Evolutionary conservation across 2,888 invertebrate genomes (phyloP).

Genomic region (Mesodorylaimus sp.): DNA sequence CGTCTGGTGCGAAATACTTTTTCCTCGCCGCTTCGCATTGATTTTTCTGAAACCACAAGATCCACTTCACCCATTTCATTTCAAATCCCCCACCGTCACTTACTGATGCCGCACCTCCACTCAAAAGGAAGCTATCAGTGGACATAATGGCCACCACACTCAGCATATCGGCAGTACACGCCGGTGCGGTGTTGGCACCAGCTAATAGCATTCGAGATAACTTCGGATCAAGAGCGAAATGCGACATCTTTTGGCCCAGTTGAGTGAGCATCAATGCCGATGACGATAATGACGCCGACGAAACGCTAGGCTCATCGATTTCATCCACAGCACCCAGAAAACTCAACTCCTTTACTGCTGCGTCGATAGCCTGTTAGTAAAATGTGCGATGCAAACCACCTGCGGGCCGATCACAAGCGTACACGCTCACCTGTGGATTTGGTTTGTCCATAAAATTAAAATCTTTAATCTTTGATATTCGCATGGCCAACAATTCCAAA

Average conservation of each 20-base stretch:
- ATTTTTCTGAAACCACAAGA: no score
- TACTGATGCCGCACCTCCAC: no score
- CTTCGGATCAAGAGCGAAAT: conserved; percentile 76
- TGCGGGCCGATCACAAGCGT: no score
- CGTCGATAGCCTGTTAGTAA: conserved; percentile 4
- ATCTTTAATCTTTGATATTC: conserved; percentile 51
- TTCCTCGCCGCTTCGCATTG: no score
- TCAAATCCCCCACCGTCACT: no score
- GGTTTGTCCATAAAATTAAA: conserved; percentile 85
- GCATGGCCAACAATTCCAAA: conserved; percentile 62
- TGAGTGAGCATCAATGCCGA: conserved; percentile 43
- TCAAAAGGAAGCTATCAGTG: conserved; percentile 52
- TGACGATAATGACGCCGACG: no score
- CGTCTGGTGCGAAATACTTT: no score
- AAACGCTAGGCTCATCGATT: no score
- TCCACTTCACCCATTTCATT: no score
- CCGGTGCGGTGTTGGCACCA: conserved; percentile 14
- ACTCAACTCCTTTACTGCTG: conserved; percentile 35
- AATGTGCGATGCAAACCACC: no score
- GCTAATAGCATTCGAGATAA: conserved; percentile 39
- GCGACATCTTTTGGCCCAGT: conserved; percentile 63
- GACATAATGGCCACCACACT: conserved; percentile 70
- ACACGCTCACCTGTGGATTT: conserved; percentile 43
- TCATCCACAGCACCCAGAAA: conserved; percentile 46
- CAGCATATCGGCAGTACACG: conserved; percentile 42